Evolutionary conservation across 1,140 invertebrate species (phyloP).

Genomic region (Neodiprion fabricii): DNA sequence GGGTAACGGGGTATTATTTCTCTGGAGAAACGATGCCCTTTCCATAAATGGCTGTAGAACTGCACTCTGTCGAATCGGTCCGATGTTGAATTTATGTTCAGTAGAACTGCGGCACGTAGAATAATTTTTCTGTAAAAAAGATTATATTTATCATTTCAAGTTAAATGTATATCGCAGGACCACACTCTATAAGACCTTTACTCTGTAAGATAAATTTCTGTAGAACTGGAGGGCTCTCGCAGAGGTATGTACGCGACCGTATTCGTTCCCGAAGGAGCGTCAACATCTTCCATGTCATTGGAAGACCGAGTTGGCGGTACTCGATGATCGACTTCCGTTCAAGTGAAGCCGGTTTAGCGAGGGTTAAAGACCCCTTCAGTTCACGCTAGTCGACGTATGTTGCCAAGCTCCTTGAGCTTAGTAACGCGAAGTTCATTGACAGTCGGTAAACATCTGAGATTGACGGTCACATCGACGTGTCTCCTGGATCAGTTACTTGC

Average conservation of each 20-base stretch:
- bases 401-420: conserved; percentile 24
- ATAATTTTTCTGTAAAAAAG: too few relatives aligned
- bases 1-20: too few relatives aligned
- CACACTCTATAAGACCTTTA: too few relatives aligned
- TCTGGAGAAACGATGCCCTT: too few relatives aligned
- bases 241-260: background rate
- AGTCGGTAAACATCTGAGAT: background rate
- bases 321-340: conserved; percentile 28
- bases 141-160: too few relatives aligned
- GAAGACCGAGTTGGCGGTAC: background rate
- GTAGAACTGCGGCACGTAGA: too few relatives aligned
- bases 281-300: background rate
- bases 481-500: too few relatives aligned
- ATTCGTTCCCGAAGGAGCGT: background rate
- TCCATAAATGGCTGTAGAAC: too few relatives aligned
- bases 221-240: background rate
- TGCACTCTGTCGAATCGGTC: too few relatives aligned
- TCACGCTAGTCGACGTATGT: background rate
- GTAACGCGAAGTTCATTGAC: conserved; percentile 27
- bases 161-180: too few relatives aligned
- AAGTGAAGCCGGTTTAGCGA: conserved; percentile 33
- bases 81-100: too few relatives aligned
- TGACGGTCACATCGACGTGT: background rate
- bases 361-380: background rate
- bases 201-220: conserved; percentile 5